These are phyloP conservation scores for Heliothis peltigera DNA, from an alignment of 2,888 invertebrate species.

Conservation along the genomic window DNA sequence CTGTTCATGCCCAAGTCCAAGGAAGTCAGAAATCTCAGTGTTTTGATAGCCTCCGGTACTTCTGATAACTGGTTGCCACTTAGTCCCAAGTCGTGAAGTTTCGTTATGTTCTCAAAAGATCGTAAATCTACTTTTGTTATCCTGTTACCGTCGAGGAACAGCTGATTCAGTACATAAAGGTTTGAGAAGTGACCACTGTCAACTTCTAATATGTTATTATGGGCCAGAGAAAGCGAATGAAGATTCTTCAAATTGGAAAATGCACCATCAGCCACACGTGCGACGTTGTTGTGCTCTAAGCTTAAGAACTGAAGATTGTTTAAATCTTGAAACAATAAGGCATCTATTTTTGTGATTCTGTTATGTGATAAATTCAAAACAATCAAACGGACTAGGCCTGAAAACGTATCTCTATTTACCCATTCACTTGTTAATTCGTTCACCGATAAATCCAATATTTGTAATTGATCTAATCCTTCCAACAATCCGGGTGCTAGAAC, in stretches of 20 bases:
- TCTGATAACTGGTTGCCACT: constrained; percentile 93
- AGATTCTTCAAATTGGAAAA: constrained; percentile 94
- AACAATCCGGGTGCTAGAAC: constrained; percentile 94
- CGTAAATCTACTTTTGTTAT: constrained; percentile 92
- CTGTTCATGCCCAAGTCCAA: constrained; percentile 95
- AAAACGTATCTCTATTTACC: constrained; percentile 94
- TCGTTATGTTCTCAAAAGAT: constrained; percentile 94
- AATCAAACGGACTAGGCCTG: constrained; percentile 92
- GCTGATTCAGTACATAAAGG: constrained; percentile 92
- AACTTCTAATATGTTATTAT: constrained; percentile 92
- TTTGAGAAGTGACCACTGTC: constrained; percentile 93
- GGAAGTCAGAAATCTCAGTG: constrained; percentile 92
- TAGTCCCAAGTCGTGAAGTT: constrained; percentile 93
- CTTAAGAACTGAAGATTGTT: constrained; percentile 93
- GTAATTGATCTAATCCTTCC: constrained; percentile 93
- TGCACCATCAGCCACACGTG: constrained; percentile 92
- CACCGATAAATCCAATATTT: constrained; percentile 92
- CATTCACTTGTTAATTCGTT: constrained; percentile 94
- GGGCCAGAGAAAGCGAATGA: constrained; percentile 93
- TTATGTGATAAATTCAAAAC: constrained; percentile 94
- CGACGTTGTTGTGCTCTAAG: constrained; percentile 93
- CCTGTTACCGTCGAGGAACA: constrained; percentile 93
- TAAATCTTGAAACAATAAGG: constrained; percentile 93
- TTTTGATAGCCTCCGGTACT: constrained; percentile 92
- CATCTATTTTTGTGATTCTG: constrained; percentile 92